A percentile compares a stretch with the other conserved stretches of the same genome.
Evolutionary conservation across 2,888 invertebrate species (phyloP).

Genomic region (Monochamus alternatus): DNA sequence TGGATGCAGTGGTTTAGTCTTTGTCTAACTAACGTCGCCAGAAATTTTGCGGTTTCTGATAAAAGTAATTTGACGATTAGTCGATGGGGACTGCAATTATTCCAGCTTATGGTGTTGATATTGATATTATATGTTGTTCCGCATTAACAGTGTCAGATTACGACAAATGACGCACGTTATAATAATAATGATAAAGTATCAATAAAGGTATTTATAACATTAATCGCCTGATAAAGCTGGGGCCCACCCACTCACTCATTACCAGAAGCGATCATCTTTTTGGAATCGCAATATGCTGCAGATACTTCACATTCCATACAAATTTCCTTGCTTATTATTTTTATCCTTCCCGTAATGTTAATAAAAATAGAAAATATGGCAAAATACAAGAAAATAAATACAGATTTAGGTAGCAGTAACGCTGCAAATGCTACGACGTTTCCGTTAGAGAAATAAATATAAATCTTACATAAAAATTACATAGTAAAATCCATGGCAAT

Average conservation of each 20-base stretch:
- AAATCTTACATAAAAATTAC: too few relatives aligned
- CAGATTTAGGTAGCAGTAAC: too few relatives aligned
- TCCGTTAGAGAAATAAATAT: too few relatives aligned
- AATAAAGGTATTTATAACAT: not conserved
- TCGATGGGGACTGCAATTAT: not conserved
- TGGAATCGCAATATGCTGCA: not conserved
- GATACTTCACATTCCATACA: too few relatives aligned
- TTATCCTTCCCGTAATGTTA: too few relatives aligned
- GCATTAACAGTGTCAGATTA: not conserved
- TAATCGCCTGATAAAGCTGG: not conserved
- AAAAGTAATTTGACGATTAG: not conserved
- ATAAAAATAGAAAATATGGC: too few relatives aligned
- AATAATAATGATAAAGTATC: not conserved
- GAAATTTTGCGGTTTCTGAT: not conserved
- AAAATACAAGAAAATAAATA: too few relatives aligned
- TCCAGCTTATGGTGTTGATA: not conserved
- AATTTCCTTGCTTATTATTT: too few relatives aligned
- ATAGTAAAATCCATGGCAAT: too few relatives aligned
- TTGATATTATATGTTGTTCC: not conserved
- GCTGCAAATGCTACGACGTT: too few relatives aligned
- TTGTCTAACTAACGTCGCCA: too few relatives aligned
- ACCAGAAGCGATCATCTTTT: not conserved
- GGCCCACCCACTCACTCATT: not conserved
- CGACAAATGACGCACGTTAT: not conserved
- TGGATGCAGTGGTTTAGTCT: too few relatives aligned